Conservation (phyloP, 2,888 invertebrate genomes). For the Hermaeophaga mercurialis region DNA sequence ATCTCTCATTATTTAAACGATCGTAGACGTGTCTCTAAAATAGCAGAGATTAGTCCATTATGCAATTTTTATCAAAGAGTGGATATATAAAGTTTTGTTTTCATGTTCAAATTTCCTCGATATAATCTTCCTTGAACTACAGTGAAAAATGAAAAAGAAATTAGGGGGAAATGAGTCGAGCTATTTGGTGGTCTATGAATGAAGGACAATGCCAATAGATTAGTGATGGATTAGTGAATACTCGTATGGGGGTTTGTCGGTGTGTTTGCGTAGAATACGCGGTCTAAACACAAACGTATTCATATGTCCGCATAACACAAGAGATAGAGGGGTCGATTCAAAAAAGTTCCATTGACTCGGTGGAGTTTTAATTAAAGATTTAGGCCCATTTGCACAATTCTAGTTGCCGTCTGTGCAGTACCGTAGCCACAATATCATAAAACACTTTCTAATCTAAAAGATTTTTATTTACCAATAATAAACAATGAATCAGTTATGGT, state of each 20-base stretch:
- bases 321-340: conserved; percentile 25
- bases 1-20: too few species aligned
- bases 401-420: conserved; percentile 12
- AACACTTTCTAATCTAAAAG: too few species aligned
- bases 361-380: conserved; percentile 32
- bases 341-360: conserved; percentile 30
- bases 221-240: conserved; percentile 31
- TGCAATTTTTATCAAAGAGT: too few species aligned
- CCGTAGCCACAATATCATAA: background rate
- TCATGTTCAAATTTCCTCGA: too few species aligned
- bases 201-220: conserved; percentile 30
- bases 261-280: conserved; percentile 30
- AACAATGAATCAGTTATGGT: too few species aligned
- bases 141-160: conserved; percentile 13
- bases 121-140: background rate
- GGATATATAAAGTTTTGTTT: too few species aligned
- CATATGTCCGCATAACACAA: conserved; percentile 25
- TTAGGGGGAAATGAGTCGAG: conserved; percentile 17
- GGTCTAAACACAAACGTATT: conserved; percentile 32
- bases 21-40: too few species aligned
- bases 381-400: conserved; percentile 28
- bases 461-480: too few species aligned
- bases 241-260: conserved; percentile 26
- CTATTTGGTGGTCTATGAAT: conserved; percentile 27
- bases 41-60: too few species aligned